phyloP scores from a whole-genome alignment of 2,797 vertebrate species.

The Premnoplex brunnescens region DNA sequence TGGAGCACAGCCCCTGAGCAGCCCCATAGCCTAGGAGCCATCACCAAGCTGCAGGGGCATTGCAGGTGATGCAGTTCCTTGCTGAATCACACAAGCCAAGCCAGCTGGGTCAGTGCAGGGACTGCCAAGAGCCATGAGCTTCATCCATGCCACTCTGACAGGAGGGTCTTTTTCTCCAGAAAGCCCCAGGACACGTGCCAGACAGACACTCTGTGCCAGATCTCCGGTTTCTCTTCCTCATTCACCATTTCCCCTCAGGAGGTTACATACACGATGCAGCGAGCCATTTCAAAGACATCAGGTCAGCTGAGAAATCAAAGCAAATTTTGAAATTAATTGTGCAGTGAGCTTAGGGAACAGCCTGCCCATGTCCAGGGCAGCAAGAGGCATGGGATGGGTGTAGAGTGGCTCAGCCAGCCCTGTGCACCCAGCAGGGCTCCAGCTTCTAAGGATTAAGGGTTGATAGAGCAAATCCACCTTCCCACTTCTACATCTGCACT shows the following conservation, averaged over 20 bases:
- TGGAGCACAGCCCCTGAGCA: accelerated
- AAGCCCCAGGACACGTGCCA: accelerated
- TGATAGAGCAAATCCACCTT: neutral
- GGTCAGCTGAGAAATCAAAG: neutral
- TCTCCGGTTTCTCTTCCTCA: neutral
- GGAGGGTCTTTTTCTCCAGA: neutral
- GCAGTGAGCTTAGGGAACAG: accelerated
- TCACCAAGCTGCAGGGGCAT: neutral
- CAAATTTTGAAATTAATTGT: neutral
- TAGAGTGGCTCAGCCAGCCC: neutral
- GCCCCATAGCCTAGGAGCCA: neutral
- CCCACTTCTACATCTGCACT: neutral
- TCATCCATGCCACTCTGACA: accelerated
- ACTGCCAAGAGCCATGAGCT: neutral
- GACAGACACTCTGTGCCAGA: accelerated
- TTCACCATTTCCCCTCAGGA: neutral
- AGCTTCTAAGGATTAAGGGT: too few relatives aligned
- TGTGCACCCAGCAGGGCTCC: accelerated
- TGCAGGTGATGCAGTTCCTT: neutral
- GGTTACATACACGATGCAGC: accelerated
- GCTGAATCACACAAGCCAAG: accelerated
- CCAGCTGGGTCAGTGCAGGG: neutral
- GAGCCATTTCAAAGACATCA: neutral
- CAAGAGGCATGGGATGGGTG: accelerated
- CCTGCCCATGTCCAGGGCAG: neutral